Conservation (phyloP, 2,797 vertebrate genomes). For the Crypturellus tataupa region DNA sequence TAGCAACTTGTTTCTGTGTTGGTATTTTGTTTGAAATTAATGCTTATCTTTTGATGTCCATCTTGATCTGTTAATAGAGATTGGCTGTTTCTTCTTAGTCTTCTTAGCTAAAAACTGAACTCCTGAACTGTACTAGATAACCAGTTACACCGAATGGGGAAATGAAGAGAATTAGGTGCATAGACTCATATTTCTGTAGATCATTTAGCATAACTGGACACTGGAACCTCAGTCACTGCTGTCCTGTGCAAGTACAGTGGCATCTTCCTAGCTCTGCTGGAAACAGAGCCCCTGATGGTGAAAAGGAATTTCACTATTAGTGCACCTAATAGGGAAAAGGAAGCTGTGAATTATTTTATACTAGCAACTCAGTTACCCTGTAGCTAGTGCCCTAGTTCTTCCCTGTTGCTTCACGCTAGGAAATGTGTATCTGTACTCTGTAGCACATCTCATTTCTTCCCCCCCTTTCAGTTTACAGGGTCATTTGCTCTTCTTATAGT, state of each 20-base stretch:
- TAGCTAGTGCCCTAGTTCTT: background rate
- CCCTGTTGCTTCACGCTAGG: background rate
- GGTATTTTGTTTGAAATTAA: background rate
- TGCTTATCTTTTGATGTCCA: background rate
- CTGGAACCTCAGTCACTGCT: rapidly evolving
- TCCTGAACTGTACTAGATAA: background rate
- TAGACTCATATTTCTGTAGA: background rate
- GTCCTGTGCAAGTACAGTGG: background rate
- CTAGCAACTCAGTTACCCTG: background rate
- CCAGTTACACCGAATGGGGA: background rate
- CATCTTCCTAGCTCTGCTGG: background rate
- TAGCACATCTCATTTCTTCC: background rate
- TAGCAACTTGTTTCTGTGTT: background rate
- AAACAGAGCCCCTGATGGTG: rapidly evolving
- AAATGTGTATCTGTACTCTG: background rate
- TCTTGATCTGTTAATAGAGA: background rate
- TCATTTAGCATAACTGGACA: background rate
- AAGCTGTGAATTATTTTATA: background rate
- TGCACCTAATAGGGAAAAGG: background rate
- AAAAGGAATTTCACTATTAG: background rate
- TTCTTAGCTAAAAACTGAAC: background rate
- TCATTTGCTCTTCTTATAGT: background rate
- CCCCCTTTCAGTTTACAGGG: background rate
- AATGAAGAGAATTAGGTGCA: background rate
- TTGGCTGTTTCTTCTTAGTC: background rate